Evolutionary conservation across 1,140 invertebrate species (phyloP), one percentile per base, ranked within the genome.

Genomic region (Conus betulinus): DNA sequence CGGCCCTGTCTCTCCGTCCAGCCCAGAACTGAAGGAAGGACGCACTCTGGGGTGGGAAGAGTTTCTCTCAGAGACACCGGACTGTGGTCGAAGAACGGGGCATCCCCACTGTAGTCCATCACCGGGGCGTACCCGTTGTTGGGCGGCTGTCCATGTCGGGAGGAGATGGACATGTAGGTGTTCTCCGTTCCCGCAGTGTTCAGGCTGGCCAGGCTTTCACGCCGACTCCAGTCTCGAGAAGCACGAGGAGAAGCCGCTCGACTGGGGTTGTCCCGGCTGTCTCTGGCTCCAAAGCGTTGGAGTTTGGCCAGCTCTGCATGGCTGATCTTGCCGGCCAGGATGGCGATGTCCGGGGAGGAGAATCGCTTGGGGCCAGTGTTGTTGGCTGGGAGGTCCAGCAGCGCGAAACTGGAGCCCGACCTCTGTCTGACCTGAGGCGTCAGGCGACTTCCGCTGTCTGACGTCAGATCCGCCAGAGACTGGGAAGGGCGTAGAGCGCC

Each of bases 401-500:
- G 52, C 3, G 39, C 85, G 4, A 39, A n/a, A 71, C 85, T 87
- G 71, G 85, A 86, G 5, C 85, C 85, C 10, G 85, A 87, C 39
- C 85, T 52, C 71, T 87, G 85, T 53, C n/a, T 67, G n/a, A 53
- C 71, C 10, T 15, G 3, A 23, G 74, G 55, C 17, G 4, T 11
- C 63, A 17, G 84, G 57, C 17, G 51, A 51, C 25, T 55, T 23
- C 10, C 17, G 71, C 51, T 39, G 23, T 74, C 71, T 57, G 53
- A 55, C 71, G 52, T 87, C 52, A 87, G 85, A 53, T 87, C 85
- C 7, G 85, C 85, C 74, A 87, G 52, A 11, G 85, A 87, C 71
- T 51, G 71, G 39, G 85, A 87, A 4, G 51, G 39, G 6, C 85
- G 85, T 6, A 87, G 84, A 25, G 27, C 4, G 25, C 39, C 20